Evolutionary conservation across 2,113 vertebrate species (phyloP), one percentile per base, ranked within the genome.

Genomic region (Percina caprodes): DNA sequence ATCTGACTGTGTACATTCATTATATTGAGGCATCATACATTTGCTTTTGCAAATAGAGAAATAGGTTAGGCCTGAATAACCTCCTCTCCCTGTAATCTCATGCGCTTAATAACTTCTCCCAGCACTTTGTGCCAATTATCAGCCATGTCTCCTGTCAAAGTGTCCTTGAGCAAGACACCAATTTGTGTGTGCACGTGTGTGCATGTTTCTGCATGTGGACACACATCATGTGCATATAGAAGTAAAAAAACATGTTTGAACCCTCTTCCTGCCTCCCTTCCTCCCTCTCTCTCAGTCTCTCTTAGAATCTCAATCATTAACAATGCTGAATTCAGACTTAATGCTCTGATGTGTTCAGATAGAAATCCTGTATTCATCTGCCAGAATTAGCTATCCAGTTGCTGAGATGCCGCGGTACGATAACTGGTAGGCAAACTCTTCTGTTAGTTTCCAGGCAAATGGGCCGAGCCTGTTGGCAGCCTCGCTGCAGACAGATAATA

Each of bases 401-500:
- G 75, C 80, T 71, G 80, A 77, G 88, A 92, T 88, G 78, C 79
- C 86, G 88, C 62, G 15, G 49, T 61, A 61, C 8, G 83, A 91
- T 91, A 89, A 85, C 73, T 61, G 72, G 33, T 79, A 79, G 78
- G 86, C 89, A 89, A 88, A 86, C 65, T 82, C 79, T 51, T 80
- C 58, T 72, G 79, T 82, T 52, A 77, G 67, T 73, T 76, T n/a
- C 26, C 74, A 82, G 91, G 90, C 90, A 88, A 91, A 88, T 84
- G 62, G 78, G 80, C 88, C 42, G 62, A 74, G 83, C 73, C 67
- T 78, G 78, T 83, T 91, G 90, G 89, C 91, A 93, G 86, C 51
- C 77, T 68, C 77, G 35, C 74, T 56, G 82, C 82, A 77, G 80
- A 89, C 80, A 88, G 83, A 91, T 91, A 85, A 90, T 91, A 90